These are phyloP conservation scores for Antheraea yamamai DNA, from an alignment of 2,888 invertebrate species.

Conservation along the genomic window DNA sequence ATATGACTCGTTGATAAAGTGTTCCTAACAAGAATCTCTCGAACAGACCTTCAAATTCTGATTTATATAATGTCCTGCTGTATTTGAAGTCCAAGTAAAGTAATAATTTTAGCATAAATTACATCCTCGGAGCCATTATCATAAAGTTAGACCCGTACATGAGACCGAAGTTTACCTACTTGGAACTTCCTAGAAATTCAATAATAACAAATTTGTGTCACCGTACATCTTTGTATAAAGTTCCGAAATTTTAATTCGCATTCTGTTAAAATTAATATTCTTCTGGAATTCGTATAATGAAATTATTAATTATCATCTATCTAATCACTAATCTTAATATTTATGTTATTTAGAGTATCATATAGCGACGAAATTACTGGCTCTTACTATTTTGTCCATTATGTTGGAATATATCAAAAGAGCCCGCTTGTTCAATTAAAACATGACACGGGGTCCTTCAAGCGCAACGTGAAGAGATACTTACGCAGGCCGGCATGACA, in stretches of 20 bases:
- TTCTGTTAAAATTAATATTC: not conserved
- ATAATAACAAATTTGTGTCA: not conserved
- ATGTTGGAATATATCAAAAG: too few species aligned
- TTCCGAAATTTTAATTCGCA: not conserved
- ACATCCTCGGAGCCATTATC: slow-evolving; percentile 12
- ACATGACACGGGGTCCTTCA: too few species aligned
- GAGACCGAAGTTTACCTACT: slow-evolving; percentile 5
- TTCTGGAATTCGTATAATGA: not conserved
- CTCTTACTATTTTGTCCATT: too few species aligned
- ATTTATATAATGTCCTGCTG: not conserved
- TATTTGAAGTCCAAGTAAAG: not conserved
- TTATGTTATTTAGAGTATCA: too few species aligned
- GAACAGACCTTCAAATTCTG: not conserved
- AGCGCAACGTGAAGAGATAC: too few species aligned
- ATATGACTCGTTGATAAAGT: too few species aligned
- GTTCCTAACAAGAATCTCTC: not conserved
- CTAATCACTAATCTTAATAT: too few species aligned
- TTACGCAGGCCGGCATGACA: too few species aligned
- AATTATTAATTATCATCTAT: too few species aligned
- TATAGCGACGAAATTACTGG: too few species aligned
- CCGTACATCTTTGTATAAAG: not conserved
- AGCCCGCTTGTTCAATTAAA: too few species aligned
- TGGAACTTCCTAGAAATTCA: slow-evolving; percentile 2
- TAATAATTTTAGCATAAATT: slow-evolving; percentile 16
- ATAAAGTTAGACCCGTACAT: slow-evolving; percentile 17